Evolutionary conservation across 1,140 invertebrate species (phyloP), one percentile per base, ranked within the genome.

Genomic region (Atopsyche davidsoni): DNA sequence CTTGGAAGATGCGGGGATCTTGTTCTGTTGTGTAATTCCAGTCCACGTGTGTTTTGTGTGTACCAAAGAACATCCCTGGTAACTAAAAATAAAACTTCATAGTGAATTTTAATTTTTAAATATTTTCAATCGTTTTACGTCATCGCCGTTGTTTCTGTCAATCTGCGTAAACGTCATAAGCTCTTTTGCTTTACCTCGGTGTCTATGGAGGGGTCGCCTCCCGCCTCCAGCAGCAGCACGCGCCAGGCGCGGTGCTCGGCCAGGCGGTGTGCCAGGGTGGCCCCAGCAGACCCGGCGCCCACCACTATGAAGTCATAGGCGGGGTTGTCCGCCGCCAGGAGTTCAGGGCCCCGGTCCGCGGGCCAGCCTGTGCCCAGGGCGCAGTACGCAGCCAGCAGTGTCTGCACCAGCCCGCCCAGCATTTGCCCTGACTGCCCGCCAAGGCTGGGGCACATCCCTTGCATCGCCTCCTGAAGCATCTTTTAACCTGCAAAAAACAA

Each of bases 351-450:
- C 63, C 9, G 72, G 53, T 66, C 76, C 63, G 57, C 68, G 66
- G 21, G 84, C 84, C 61, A 87, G n/a, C n/a, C n/a, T n/a, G n/a
- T 71, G 0, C 70, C 62, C 10, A 81, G 70, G 14, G 75, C 66
- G 53, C 77, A 80, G 45, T 74, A 73, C 2, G 74, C 59, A 32
- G 75, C 67, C 42, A 80, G 59, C 4, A 73, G 41, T 34, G 70
- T 59, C 42, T 75, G 72, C 24, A 81, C 55, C 43, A 82, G 66
- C 22, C 71, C 66, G 32, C 76, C 70, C 28, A 83, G 65, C 35
- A 76, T 32, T 9, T 63, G 63, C 16, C 71, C 74, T 6, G 69
- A 59, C 14, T 62, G 61, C 10, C 67, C 68, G 38, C 61, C 24
- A 42, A n/a, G n/a, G n/a, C n/a, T n/a, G n/a, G n/a, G n/a, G n/a